Conservation (phyloP, 2,797 vertebrate genomes). For the Antrozous pallidus region DNA sequence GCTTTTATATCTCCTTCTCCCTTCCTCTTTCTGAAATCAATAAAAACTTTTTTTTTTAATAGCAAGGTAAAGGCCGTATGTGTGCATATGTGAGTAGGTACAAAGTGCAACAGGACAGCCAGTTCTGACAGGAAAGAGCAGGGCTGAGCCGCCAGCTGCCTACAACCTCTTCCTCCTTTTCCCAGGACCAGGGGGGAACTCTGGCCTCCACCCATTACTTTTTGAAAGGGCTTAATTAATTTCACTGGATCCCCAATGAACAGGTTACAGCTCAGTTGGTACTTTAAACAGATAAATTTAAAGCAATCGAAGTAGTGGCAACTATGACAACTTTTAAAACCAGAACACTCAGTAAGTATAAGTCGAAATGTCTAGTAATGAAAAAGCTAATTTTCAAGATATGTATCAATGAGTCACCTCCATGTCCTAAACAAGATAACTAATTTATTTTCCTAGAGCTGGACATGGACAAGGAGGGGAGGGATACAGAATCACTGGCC, state of each 20-base stretch:
- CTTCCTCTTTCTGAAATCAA: not conserved
- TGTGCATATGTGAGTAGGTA: not conserved
- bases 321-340: not conserved
- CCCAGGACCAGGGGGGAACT: not conserved
- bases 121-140: not conserved
- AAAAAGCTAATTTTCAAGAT: not conserved
- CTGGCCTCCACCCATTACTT: not conserved
- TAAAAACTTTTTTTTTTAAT: not conserved
- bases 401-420: not conserved
- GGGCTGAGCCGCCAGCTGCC: not conserved
- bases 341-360: not conserved
- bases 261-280: not conserved
- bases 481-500: not conserved
- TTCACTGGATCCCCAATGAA: not conserved
- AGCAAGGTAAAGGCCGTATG: not conserved
- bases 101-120: not conserved
- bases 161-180: not conserved
- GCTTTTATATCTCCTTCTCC: no score
- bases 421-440: not conserved
- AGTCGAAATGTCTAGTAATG: not conserved
- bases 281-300: not conserved
- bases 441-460: not conserved
- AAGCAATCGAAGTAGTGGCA: not conserved
- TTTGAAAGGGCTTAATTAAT: not conserved
- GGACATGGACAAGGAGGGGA: not conserved